Percentiles rank a stretch among this genome's conserved stretches.
phyloP scores from a whole-genome alignment of 2,888 invertebrate species.

The Euproctis similis region DNA sequence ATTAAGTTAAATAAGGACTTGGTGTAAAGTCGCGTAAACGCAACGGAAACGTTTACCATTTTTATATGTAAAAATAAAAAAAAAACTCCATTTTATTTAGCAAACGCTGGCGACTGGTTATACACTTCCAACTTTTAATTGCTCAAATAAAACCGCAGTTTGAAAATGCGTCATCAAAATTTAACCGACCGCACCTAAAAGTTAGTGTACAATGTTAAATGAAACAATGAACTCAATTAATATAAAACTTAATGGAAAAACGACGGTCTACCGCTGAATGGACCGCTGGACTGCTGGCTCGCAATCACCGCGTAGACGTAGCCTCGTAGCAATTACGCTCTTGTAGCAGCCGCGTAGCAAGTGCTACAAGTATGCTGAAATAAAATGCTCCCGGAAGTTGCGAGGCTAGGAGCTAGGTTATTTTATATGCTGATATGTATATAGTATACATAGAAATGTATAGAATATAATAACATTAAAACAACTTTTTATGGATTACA shows the following conservation, averaged over 20 bases:
- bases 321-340: slow-evolving; percentile 46
- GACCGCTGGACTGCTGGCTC: slow-evolving; percentile 13
- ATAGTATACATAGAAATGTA: no score
- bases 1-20: no score
- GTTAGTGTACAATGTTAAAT: slow-evolving; percentile 25
- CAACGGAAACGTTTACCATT: no score
- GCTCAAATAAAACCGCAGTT: slow-evolving; percentile 31
- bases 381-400: slow-evolving; percentile 27
- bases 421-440: no score
- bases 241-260: slow-evolving; percentile 39
- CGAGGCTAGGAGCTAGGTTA: slow-evolving; percentile 2
- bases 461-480: no score
- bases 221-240: slow-evolving; percentile 53
- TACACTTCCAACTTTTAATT: no score
- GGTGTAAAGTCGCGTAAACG: no score
- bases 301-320: slow-evolving; percentile 39
- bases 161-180: slow-evolving; percentile 31
- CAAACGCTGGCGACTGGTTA: no score
- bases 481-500: no score
- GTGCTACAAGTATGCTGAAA: slow-evolving; percentile 26
- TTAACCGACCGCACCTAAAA: slow-evolving; percentile 28
- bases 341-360: slow-evolving; percentile 38
- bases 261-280: slow-evolving; percentile 25
- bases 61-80: no score
- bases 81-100: no score